Evolutionary conservation across 2,888 invertebrate species (phyloP), one percentile per base, ranked within the genome.

Genomic region (Diaphora mendica): DNA sequence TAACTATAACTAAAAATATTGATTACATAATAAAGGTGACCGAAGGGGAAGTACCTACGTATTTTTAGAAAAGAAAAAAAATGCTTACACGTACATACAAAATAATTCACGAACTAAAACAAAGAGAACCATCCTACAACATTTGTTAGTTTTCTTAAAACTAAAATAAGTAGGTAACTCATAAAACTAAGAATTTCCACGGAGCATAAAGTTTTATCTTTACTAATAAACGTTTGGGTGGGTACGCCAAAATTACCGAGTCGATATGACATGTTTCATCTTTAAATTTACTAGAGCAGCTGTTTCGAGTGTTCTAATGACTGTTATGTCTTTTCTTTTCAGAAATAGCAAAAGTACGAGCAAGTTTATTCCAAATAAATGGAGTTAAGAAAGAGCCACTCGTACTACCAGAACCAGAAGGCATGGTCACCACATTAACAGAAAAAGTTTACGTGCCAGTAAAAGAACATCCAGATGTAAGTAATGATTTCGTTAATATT

Each of bases 361-460:
- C 99, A 88, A 98, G 98, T 94, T 97, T 99, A 95, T 99, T 99
- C 97, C 99, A 99, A 97, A 99, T 99, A 96, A 99, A 99, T 97
- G 99, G 99, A 88, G 98, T 98, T 82, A 98, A 98, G 95, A 99
- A 99, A 94, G 99, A 99, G 93, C 98, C 99, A 75, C 96, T 99
- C 86, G 96, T 98, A 87, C 96, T 99, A 92, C 99, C 99, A 91
- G 99, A 99, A 90, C 97, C 98, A 79, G 98, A 98, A 88, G 99
- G 99, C 84, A 97, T 98, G 90, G 97, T 98, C 91, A 97, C 98
- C 88, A 98, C 99, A 91, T 97, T 99, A 91, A 99, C 99, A 96
- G 99, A 99, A 96, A 99, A 99, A 97, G 99, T 99, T 91, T 99
- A 99, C 96, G 99, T 99, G 93, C 99, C 99, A 93, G 99, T 99